Percentiles rank a stretch among this genome's conserved stretches.
phyloP scores from a whole-genome alignment of 2,113 vertebrate genomes.

The Cathartes aura region DNA sequence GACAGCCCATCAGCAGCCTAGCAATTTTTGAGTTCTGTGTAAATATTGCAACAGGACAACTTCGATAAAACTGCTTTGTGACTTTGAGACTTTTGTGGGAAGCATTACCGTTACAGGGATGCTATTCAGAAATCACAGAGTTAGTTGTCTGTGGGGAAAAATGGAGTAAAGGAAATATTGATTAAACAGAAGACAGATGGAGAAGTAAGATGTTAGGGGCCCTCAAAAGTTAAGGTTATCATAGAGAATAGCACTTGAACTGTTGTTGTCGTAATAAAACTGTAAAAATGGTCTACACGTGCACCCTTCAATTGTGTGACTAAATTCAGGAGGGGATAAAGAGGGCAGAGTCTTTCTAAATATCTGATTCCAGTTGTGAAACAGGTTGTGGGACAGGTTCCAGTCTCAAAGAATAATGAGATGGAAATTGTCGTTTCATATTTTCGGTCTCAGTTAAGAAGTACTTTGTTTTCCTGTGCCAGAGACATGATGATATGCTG shows the following conservation, averaged over 20 bases:
- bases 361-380: neutral
- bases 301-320: neutral
- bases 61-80: neutral
- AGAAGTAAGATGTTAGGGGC: neutral
- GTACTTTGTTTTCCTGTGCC: neutral
- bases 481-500: neutral
- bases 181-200: neutral
- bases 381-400: neutral
- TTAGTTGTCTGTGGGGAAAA: neutral
- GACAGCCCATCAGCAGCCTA: neutral
- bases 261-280: neutral
- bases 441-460: neutral
- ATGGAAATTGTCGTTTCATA: neutral
- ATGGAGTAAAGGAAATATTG: neutral
- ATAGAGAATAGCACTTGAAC: neutral
- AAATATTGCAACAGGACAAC: neutral
- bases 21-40: neutral
- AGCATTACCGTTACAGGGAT: neutral
- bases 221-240: neutral
- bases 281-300: neutral
- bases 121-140: neutral
- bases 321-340: neutral
- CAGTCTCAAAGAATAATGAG: neutral
- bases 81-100: neutral
- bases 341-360: neutral